Evolutionary conservation across 2,113 vertebrate species (phyloP).

Genomic region (Antechinus flavipes): DNA sequence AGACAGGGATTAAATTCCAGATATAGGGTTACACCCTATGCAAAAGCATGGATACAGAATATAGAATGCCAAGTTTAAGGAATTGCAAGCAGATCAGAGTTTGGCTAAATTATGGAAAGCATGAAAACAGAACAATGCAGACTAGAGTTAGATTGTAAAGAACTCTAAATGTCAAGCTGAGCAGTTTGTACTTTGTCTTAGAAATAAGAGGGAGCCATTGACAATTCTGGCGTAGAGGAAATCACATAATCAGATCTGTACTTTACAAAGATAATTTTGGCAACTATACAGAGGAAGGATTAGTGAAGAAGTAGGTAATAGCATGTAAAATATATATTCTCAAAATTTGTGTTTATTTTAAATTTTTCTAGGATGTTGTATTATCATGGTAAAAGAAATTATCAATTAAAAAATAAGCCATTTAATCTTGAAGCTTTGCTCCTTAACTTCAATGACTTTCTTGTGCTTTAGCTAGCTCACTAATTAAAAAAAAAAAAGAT

Average conservation of each 20-base stretch:
- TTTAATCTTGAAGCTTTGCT: not conserved
- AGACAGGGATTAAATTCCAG: not conserved
- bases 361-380: not conserved
- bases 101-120: not conserved
- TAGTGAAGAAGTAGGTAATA: not conserved
- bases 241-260: not conserved
- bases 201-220: not conserved
- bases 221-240: not conserved
- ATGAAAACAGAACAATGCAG: not conserved
- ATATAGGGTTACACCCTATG: not conserved
- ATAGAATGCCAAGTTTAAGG: not conserved
- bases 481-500: not conserved
- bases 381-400: not conserved
- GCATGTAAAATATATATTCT: not conserved
- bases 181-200: not conserved
- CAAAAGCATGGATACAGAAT: not conserved
- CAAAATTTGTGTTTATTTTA: not conserved
- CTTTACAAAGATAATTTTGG: not conserved
- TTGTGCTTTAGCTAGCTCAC: not conserved
- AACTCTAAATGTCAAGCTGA: not conserved
- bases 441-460: not conserved
- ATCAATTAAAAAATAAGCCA: not conserved
- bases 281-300: not conserved
- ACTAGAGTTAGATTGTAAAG: not conserved
- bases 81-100: not conserved